These are phyloP conservation scores for Drosophila ananassae DNA, from an alignment of 1,140 invertebrate species.

Conservation along the genomic window DNA sequence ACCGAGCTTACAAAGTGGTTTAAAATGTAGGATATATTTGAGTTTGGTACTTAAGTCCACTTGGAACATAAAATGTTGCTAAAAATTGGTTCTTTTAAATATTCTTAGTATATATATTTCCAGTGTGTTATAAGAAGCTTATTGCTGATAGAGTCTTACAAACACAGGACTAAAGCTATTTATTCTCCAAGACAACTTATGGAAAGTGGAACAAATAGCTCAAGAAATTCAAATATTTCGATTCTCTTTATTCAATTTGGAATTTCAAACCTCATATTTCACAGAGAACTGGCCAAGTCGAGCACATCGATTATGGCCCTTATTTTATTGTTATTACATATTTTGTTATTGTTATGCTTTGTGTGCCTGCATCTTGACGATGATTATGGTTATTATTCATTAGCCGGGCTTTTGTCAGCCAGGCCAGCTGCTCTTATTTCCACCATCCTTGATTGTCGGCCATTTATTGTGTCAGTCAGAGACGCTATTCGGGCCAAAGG, in stretches of 20 bases:
- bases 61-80: background rate
- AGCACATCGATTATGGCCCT: background rate
- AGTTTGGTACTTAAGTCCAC: background rate
- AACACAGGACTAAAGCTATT: background rate
- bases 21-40: background rate
- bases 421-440: constrained; percentile 8
- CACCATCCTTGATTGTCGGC: constrained; percentile 50
- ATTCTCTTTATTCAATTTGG: background rate
- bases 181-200: constrained; percentile 4
- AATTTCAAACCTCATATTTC: background rate
- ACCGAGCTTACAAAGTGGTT: constrained; percentile 6
- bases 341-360: constrained; percentile 31
- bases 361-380: constrained; percentile 59
- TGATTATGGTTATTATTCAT: constrained; percentile 73
- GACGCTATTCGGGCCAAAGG: background rate
- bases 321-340: constrained; percentile 40
- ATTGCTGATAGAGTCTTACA: background rate
- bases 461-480: constrained; percentile 34
- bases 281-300: constrained; percentile 11
- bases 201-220: background rate
- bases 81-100: background rate
- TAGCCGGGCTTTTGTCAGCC: constrained; percentile 58
- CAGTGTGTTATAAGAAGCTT: constrained; percentile 4
- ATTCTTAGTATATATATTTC: no score
- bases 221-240: background rate